Evolutionary conservation across 2,113 vertebrate genomes (phyloP).

Genomic region (Pipa parva): DNA sequence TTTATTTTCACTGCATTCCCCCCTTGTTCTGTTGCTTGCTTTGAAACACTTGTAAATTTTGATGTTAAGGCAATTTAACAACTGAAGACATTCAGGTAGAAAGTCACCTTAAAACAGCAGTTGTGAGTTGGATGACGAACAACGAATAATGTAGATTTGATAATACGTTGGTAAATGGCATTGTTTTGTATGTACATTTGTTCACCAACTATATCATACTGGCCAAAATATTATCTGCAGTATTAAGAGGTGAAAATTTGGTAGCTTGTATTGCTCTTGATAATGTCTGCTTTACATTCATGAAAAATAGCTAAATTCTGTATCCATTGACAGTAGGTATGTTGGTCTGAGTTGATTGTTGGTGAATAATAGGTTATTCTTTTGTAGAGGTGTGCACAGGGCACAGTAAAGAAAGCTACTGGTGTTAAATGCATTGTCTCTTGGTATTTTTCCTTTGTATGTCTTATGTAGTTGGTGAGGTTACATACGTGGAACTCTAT

Average conservation of each 20-base stretch:
- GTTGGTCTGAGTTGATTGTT: conserved; percentile 92
- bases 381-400: conserved; percentile 91
- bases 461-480: conserved; percentile 99
- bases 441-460: conserved; percentile 99
- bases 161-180: conserved; percentile 68
- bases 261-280: conserved; percentile 82
- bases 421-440: conserved; percentile 99
- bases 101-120: conserved; percentile 83
- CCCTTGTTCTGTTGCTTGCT: conserved; percentile 73
- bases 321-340: conserved; percentile 87
- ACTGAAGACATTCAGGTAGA: conserved; percentile 78
- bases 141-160: conserved; percentile 68
- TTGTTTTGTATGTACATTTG: conserved; percentile 75
- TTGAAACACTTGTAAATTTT: conserved; percentile 79
- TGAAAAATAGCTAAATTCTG: conserved; percentile 86
- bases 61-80: conserved; percentile 70
- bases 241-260: conserved; percentile 82
- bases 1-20: conserved; percentile 74
- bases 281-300: conserved; percentile 86
- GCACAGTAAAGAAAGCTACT: conserved; percentile 86
- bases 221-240: conserved; percentile 80
- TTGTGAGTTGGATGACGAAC: conserved; percentile 73
- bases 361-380: conserved; percentile 85
- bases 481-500: conserved; percentile 99
- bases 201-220: conserved; percentile 87